These are phyloP conservation scores for Blastomussa wellsi DNA, from an alignment of 92 coral and sea anemone genomes.

Conservation along the genomic window DNA sequence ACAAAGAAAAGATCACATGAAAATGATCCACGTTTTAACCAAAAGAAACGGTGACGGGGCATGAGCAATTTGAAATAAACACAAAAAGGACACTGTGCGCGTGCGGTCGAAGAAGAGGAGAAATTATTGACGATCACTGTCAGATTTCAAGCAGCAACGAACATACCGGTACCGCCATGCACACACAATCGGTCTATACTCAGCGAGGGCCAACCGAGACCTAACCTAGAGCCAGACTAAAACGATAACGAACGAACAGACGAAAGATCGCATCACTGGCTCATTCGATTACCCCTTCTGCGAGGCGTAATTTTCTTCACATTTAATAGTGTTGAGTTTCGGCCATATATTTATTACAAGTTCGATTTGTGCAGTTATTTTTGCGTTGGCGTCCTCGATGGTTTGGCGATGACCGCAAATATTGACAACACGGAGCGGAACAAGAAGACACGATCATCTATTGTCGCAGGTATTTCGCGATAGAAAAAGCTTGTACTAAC, in stretches of 20 bases:
- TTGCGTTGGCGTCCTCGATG: constrained; percentile 19
- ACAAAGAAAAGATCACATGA: constrained; percentile 8
- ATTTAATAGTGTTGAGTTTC: constrained; percentile 2
- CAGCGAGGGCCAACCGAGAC: constrained; percentile 8
- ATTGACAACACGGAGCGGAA: constrained; percentile 27
- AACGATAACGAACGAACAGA: background rate
- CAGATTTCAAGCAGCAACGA: constrained; percentile 25
- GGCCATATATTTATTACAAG: background rate
- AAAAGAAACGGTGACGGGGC: background rate
- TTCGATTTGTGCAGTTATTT: background rate
- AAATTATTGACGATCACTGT: constrained; percentile 19
- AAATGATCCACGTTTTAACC: background rate
- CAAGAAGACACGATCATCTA: constrained; percentile 11
- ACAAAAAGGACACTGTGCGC: background rate
- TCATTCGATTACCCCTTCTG: constrained; percentile 17
- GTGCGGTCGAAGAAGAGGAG: background rate
- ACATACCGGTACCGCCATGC: constrained; percentile 24
- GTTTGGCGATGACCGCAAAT: constrained; percentile 30
- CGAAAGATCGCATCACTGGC: constrained; percentile 16
- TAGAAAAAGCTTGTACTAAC: background rate
- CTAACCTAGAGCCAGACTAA: constrained; percentile 16
- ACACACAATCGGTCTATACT: constrained; percentile 19
- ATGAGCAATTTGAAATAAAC: background rate
- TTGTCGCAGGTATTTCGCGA: constrained; percentile 3
- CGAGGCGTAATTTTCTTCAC: constrained; percentile 18